Base-by-base conservation (phyloP, 2,888 invertebrate species). In the Notocelia uddmanniana region DNA sequence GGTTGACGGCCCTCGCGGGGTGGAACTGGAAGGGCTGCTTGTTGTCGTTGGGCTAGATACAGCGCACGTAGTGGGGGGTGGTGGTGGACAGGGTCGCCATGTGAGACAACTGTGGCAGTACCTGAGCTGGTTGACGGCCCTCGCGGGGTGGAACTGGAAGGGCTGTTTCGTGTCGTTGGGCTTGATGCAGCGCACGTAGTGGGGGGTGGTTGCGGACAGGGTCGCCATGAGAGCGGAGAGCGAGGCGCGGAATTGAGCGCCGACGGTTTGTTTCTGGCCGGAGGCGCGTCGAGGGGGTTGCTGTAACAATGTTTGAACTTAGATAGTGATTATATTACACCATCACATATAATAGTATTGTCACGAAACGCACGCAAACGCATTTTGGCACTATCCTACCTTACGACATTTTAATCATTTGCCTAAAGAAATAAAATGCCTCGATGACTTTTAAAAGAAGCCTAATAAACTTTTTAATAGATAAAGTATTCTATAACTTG, bases 161-260 rank as follows among this genome's bases (percentile, higher is more conserved):
- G 97, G 94, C n/a, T 95, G 89, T 89, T 98, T 98, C 11, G 95
- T 94, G 82, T 98, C 98, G 83, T 98, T 98, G 1, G 98, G 98
- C 87, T 99, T 99, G 84, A 99, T 99, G 88, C 99, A 99, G 23
- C 99, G 96, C 66, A 99, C 98, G 90, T 99, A 99, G 91, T 99
- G 99, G 0, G 99, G 99, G 0, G 98, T 98, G 2, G 99, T 99
- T 3, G 98, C 96, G 79, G 98, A 99, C 69, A 99, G 92, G 0
- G 99, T 99, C 1, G 95, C 90, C 97, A 99, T 99, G 48, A 99
- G 91, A 75, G 97, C 96, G n/a, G 97, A 97, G 69, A 99, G 93
- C 0, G 99, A 99, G 74, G 98, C 98, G 3, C 99, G 95, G 91
- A 99, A 99, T 94, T 99, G 97, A 0, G 97, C 96, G 0, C 98